phyloP scores from a whole-genome alignment of 1,140 invertebrate genomes.

The Drosophila mojavensis region DNA sequence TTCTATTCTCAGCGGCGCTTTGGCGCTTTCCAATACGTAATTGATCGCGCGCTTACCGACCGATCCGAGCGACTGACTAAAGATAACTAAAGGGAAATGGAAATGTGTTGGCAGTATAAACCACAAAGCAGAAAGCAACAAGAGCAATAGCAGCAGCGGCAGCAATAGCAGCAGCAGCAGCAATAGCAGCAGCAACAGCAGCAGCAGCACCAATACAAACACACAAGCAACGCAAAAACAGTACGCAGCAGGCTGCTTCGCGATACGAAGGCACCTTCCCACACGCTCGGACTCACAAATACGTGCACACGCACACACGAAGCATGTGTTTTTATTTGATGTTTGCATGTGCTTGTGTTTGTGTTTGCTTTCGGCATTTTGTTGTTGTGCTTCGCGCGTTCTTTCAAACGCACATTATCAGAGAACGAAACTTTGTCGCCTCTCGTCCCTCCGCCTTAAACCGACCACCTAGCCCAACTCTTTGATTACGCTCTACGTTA shows the following conservation, averaged over 20 bases:
- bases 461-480: not conserved
- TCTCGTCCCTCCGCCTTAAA: not conserved
- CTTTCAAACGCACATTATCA: constrained; percentile 61
- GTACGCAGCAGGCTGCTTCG: constrained; percentile 33
- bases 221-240: constrained; percentile 24
- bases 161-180: constrained; percentile 22
- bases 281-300: not conserved
- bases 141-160: constrained; percentile 34
- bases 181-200: constrained; percentile 46
- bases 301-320: not conserved
- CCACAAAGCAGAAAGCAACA: constrained; percentile 66
- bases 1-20: constrained; percentile 34
- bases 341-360: constrained; percentile 30
- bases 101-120: constrained; percentile 79
- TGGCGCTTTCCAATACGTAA: constrained; percentile 20
- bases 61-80: constrained; percentile 73
- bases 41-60: constrained; percentile 60
- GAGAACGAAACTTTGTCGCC: constrained; percentile 11
- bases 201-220: constrained; percentile 16
- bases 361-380: constrained; percentile 35
- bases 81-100: constrained; percentile 77
- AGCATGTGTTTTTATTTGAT: constrained; percentile 39
- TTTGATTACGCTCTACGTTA: constrained; percentile 19
- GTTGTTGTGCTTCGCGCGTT: constrained; percentile 42
- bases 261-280: constrained; percentile 24